Evolutionary conservation across 2,113 vertebrate species (phyloP), one percentile per base, ranked within the genome.

Genomic region (Rhegmatorhina hoffmannsi): DNA sequence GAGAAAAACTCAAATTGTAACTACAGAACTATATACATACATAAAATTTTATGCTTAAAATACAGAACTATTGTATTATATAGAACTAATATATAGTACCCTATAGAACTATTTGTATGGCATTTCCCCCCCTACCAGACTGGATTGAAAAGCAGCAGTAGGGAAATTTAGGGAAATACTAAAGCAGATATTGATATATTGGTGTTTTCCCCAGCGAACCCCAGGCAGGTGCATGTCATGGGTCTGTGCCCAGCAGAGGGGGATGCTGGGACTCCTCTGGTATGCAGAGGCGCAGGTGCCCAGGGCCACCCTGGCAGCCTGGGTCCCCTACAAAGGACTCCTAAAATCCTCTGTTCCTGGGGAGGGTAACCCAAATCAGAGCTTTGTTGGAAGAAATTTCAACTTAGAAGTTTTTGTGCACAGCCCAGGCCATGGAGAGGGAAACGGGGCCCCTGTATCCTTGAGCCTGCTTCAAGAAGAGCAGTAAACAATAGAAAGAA

Each of bases 201-300:
- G 3, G 2, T 75, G 29, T 38, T 94, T 77, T 78, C 26, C 53
- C 4, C 20, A 38, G 26, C 29, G 10, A 74, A 4, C 9, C 33
- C 34, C 1, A 1, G 33, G 29, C 34, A 26, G 11, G 20, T 81
- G 49, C 1, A 0, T 52, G 46, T 31, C 3, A 0, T 20, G 40
- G 62, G 11, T 18, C 55, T 3, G 1, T 58, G 73, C 25, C 59
- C 1, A 0, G n/a, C 0, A 0, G 23, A 66, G 14, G 2, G 17
- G 1, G 21, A 31, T 46, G n/a, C 50, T 4, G 2, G 14, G 25
- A 59, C 24, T 43, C 34, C 62, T 82, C 52, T 44, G 47, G 15
- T 31, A 15, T 5, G 2, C 29, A 67, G 62, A 72, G 18, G 6
- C 62, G 50, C 50, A 59, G 52, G 8, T 75, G 52, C 29, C 29